phyloP scores from a whole-genome alignment of 2,113 vertebrate species.

The Oriolus oriolus region DNA sequence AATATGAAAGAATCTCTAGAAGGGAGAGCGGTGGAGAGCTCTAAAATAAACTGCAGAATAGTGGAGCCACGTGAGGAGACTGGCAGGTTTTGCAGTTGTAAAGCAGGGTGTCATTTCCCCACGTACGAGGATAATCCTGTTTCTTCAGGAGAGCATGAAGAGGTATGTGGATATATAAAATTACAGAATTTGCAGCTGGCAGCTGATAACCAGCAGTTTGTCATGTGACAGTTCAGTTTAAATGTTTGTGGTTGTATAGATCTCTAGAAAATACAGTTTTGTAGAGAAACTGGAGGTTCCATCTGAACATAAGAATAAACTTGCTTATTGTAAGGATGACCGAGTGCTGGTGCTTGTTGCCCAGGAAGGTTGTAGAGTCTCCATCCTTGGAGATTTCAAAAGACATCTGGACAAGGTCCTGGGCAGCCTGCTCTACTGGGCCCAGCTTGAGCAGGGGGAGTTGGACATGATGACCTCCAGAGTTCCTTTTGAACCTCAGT shows the following conservation, averaged over 20 bases:
- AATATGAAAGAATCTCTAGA: constrained; percentile 76
- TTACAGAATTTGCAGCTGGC: constrained; percentile 22
- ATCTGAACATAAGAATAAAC: background rate
- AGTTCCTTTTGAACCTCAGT: background rate
- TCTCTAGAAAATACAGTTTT: constrained; percentile 7
- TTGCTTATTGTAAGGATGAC: background rate
- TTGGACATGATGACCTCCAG: background rate
- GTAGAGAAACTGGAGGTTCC: constrained; percentile 32
- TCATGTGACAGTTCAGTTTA: constrained; percentile 19
- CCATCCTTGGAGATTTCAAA: background rate
- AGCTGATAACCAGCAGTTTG: constrained; percentile 23
- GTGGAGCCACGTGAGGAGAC: constrained; percentile 79
- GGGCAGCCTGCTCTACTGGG: background rate
- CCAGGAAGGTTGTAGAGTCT: background rate
- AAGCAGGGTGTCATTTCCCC: constrained; percentile 78
- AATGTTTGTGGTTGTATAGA: background rate
- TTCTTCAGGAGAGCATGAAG: constrained; percentile 79
- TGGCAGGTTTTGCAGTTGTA: constrained; percentile 77
- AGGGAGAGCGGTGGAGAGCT: constrained; percentile 66
- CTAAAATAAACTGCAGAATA: constrained; percentile 76
- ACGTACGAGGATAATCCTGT: constrained; percentile 79
- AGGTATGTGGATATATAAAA: constrained; percentile 76
- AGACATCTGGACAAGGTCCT: background rate
- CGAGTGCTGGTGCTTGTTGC: background rate
- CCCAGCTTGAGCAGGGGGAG: background rate